Percentiles rank a stretch among this genome's conserved stretches.
Conservation (phyloP, 2,888 invertebrate genomes). For the Trichogramma dendrolimi region DNA sequence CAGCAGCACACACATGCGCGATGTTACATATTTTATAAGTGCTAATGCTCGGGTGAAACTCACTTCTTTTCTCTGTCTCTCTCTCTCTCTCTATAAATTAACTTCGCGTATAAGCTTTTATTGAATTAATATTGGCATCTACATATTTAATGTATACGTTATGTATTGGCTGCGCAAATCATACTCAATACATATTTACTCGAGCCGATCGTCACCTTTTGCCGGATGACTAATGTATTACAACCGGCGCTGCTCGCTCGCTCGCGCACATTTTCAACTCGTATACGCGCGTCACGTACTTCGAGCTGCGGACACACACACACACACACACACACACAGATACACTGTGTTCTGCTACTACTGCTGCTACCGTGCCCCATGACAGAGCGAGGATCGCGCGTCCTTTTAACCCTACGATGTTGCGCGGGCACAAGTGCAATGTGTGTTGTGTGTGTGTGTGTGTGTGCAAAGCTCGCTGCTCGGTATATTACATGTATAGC, state of each 20-base stretch:
- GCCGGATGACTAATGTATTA: too few relatives aligned
- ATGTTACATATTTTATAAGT: neutral
- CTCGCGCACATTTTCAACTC: neutral
- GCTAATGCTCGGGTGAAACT: neutral
- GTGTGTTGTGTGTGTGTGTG: too few relatives aligned
- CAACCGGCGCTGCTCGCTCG: too few relatives aligned
- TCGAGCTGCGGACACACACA: neutral
- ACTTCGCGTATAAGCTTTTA: neutral
- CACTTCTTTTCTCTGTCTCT: neutral
- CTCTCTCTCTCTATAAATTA: neutral
- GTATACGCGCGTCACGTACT: neutral
- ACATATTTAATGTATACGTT: too few relatives aligned
- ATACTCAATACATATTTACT: neutral
- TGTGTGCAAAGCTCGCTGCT: too few relatives aligned
- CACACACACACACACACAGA: neutral
- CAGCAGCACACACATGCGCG: neutral
- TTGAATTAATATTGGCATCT: neutral
- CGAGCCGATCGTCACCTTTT: too few relatives aligned
- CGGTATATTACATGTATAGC: constrained; percentile 38
- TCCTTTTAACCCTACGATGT: too few relatives aligned
- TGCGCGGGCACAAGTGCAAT: too few relatives aligned
- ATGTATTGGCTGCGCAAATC: neutral
- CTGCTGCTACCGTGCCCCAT: too few relatives aligned
- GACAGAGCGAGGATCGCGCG: too few relatives aligned
- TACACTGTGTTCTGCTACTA: neutral